Percentiles rank a stretch among this genome's conserved stretches.
Conservation (phyloP, 2,113 vertebrate species). For the Vulpes ferrilata region DNA sequence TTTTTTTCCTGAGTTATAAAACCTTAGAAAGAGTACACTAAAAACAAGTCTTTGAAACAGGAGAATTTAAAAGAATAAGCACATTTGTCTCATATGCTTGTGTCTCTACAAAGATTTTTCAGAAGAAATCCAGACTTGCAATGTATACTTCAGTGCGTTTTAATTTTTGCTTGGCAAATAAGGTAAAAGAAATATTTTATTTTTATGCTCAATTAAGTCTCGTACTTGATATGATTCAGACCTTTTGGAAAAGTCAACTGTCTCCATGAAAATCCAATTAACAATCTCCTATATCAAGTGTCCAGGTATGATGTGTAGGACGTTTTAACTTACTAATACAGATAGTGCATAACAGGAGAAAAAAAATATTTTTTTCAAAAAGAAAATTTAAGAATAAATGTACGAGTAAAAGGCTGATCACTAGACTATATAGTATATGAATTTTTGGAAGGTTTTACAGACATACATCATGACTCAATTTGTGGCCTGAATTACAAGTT, state of each 20-base stretch:
- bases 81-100: background rate
- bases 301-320: background rate
- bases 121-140: conserved; percentile 32
- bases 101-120: conserved; percentile 51
- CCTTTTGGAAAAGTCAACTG: conserved; percentile 22
- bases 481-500: background rate
- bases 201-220: background rate
- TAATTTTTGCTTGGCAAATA: conserved; percentile 42
- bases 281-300: background rate
- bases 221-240: background rate
- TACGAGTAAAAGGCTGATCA: background rate
- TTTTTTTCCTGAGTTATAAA: background rate
- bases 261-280: background rate
- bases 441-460: conserved; percentile 34
- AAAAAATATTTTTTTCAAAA: background rate
- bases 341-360: background rate
- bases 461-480: background rate
- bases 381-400: conserved; percentile 22
- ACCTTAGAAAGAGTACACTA: conserved; percentile 37
- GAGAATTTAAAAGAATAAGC: conserved; percentile 35
- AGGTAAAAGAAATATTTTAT: background rate
- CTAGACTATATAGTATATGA: background rate
- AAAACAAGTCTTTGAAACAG: background rate
- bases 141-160: background rate
- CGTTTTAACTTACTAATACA: conserved; percentile 11